Evolutionary conservation across 2,888 invertebrate genomes (phyloP).

Genomic region (Limnephilus rhombicus): DNA sequence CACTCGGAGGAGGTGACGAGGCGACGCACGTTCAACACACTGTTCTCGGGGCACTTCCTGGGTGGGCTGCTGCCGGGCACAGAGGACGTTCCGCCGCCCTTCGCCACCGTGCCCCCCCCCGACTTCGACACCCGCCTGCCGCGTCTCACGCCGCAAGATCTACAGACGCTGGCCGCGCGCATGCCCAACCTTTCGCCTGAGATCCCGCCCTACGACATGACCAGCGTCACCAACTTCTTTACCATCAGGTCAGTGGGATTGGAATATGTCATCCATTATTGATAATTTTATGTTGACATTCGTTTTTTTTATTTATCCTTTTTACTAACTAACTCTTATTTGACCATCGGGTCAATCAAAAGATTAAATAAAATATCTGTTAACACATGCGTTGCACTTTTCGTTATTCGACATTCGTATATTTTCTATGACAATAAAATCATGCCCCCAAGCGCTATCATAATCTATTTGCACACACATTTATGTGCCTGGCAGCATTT

Average conservation of each 20-base stretch:
- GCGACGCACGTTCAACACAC: constrained; percentile 86
- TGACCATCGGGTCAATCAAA: no score
- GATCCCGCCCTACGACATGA: constrained; percentile 83
- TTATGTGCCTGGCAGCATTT: no score
- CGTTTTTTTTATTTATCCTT: no score
- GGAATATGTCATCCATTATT: not conserved
- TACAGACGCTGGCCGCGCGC: constrained; percentile 80
- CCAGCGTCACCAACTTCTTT: constrained; percentile 85
- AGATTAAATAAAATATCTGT: no score
- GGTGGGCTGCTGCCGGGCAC: constrained; percentile 93
- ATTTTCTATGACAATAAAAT: no score
- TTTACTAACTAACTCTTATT: no score
- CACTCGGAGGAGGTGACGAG: constrained; percentile 90
- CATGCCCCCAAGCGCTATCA: no score
- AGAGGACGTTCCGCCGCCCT: constrained; percentile 90
- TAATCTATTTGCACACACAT: no score
- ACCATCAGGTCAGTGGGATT: constrained; percentile 75
- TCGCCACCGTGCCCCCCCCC: constrained; percentile 88
- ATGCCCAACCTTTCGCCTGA: constrained; percentile 84
- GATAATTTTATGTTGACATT: no score
- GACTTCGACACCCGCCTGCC: constrained; percentile 87
- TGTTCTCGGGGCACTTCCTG: constrained; percentile 91
- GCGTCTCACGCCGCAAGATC: constrained; percentile 79
- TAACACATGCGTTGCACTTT: no score
- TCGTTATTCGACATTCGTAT: no score